These are phyloP conservation scores for Netelia inedita DNA, from an alignment of 2,888 invertebrate genomes.

Conservation along the genomic window DNA sequence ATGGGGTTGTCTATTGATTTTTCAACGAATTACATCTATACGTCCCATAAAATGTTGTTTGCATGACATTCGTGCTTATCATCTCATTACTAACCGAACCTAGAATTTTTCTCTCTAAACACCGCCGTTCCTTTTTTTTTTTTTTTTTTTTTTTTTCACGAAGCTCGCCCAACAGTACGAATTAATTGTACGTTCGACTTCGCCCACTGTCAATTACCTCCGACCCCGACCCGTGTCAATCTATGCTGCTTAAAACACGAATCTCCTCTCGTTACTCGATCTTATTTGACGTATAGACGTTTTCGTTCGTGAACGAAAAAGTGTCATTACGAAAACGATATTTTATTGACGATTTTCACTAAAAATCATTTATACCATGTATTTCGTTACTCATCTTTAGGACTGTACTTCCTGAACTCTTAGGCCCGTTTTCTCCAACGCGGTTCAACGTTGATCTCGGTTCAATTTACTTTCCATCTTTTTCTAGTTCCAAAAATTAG, in stretches of 20 bases:
- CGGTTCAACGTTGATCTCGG: too few species aligned
- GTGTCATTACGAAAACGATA: background rate
- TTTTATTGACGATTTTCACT: background rate
- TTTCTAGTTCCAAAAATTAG: too few species aligned
- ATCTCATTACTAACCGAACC: background rate
- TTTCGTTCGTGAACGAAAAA: background rate
- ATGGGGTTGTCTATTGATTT: slow-evolving; percentile 85
- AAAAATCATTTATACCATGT: background rate
- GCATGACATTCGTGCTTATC: background rate
- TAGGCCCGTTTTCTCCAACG: too few species aligned
- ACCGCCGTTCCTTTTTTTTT: slow-evolving; percentile 1
- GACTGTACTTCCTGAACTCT: too few species aligned
- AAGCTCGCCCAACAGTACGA: background rate
- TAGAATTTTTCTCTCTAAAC: background rate
- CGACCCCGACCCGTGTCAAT: background rate
- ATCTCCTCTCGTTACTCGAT: background rate
- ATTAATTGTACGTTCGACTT: slow-evolving; percentile 9
- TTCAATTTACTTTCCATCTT: too few species aligned
- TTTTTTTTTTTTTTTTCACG: background rate
- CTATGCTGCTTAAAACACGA: background rate
- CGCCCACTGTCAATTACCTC: slow-evolving; percentile 3
- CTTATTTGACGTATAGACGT: background rate
- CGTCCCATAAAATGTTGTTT: slow-evolving; percentile 73
- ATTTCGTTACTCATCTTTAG: too few species aligned
- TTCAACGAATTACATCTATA: slow-evolving; percentile 78